phyloP scores from a whole-genome alignment of 2,888 invertebrate genomes.

The Dendrolimus pini region DNA sequence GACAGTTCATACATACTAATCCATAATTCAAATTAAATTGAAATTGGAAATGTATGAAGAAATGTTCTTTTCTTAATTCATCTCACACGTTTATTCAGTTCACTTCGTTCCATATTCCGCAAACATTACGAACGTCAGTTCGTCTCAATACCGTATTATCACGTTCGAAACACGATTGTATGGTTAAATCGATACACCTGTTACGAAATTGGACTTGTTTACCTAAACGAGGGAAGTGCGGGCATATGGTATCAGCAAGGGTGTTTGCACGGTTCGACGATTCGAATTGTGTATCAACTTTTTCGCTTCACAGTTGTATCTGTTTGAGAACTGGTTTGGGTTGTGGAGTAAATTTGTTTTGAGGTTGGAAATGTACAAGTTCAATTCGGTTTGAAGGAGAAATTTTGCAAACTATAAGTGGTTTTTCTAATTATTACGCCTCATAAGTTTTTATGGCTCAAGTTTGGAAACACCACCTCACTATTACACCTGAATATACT shows the following conservation, averaged over 20 bases:
- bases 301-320: not conserved
- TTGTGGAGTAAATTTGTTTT: not conserved
- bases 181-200: slow-evolving; percentile 1
- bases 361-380: not conserved
- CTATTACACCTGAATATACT: no score
- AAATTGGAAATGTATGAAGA: no score
- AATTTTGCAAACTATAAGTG: no score
- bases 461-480: no score
- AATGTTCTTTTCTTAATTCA: no score
- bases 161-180: slow-evolving; percentile 1
- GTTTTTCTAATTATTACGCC: not conserved
- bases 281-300: not conserved
- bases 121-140: slow-evolving; percentile 2
- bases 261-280: not conserved
- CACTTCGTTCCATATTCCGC: not conserved
- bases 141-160: slow-evolving; percentile 3
- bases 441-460: no score
- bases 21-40: no score
- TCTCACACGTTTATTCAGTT: not conserved
- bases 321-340: not conserved
- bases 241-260: not conserved
- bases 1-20: no score
- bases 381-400: not conserved
- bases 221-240: slow-evolving; percentile 4
- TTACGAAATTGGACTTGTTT: slow-evolving; percentile 7